Conservation (phyloP, 2,113 vertebrate species). For the Pica pica region DNA sequence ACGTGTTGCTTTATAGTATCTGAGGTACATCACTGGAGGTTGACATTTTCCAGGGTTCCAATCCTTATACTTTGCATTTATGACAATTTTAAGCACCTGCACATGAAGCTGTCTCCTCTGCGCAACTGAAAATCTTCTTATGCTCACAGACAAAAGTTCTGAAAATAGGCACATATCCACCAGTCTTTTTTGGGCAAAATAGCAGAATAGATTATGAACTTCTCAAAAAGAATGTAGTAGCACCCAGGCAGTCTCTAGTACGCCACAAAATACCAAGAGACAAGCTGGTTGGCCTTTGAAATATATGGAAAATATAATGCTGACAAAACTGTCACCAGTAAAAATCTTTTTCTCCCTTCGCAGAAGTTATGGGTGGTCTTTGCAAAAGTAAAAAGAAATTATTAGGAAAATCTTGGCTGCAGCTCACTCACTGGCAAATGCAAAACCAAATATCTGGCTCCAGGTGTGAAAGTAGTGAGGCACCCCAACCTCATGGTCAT, state of each 20-base stretch:
- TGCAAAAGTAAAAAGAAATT: neutral
- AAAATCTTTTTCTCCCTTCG: neutral
- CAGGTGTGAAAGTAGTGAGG: conserved; percentile 41
- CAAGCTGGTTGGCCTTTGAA: neutral
- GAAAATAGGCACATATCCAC: neutral
- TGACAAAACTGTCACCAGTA: neutral
- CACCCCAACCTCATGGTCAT: neutral
- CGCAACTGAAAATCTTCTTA: neutral
- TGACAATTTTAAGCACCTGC: neutral
- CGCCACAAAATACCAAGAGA: neutral
- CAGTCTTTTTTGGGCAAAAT: neutral
- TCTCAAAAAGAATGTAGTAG: neutral
- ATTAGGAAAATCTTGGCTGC: neutral
- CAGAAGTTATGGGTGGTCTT: conserved; percentile 46
- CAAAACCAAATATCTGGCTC: conserved; percentile 17
- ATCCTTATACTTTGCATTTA: neutral
- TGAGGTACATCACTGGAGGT: neutral
- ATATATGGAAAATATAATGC: conserved; percentile 18
- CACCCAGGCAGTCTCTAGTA: neutral
- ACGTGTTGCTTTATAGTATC: neutral
- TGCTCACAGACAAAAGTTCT: neutral
- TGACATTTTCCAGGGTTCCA: neutral
- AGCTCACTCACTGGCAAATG: neutral
- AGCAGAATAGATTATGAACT: neutral
- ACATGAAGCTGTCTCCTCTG: neutral